Base-by-base conservation (phyloP, 2,797 vertebrate species). In the Anguilla obscura region DNA sequence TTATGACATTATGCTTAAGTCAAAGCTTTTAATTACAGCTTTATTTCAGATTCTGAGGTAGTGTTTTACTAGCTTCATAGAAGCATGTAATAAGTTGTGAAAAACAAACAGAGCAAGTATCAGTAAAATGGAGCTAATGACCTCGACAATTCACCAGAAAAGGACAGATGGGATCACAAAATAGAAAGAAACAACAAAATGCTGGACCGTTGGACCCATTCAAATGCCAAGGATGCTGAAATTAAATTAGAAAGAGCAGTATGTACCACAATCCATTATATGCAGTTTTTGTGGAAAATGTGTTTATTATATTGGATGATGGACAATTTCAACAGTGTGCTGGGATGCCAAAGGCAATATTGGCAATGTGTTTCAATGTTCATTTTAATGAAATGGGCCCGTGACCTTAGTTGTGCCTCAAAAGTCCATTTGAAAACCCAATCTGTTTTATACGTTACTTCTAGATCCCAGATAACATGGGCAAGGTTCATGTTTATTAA, bases 401-500 rank as follows among this genome's bases (percentile, higher is more conserved):
- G 60, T 80, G 24, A 80, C 30, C 33, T n/a, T n/a, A 6, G 50
- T n/a, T 12, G n/a, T 33, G 12, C 52, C 33, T 21, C 54, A 36
- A 27, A 76, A 48, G 36, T 24, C 33, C 54, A 48, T 80, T 87
- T 63, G 76, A 87, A 76, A 87, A 21, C 24, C 36, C 30, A 27
- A 80, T 36, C 36, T 45, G 1, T 85, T 88, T 48, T 9, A 76
- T 90, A 87, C 88, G 3, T 79, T 84, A 69, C 60, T 87, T 88
- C 89, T 85, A 87, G 85, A 91, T 91, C 85, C 45, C 90, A 24
- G 48, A 90, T 89, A 91, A 90, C 5, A 33, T 76, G 3, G 69
- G 66, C 84, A 86, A 85, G 90, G 91, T 91, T 93, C 89, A 91
- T 93, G 91, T 93, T 93, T 94, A 93, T 94, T 94, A 94, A 95